A percentile compares a stretch with the other conserved stretches of the same genome.
Evolutionary conservation across 1,140 invertebrate species (phyloP).

Genomic region (Druon quercuslanigerum): DNA sequence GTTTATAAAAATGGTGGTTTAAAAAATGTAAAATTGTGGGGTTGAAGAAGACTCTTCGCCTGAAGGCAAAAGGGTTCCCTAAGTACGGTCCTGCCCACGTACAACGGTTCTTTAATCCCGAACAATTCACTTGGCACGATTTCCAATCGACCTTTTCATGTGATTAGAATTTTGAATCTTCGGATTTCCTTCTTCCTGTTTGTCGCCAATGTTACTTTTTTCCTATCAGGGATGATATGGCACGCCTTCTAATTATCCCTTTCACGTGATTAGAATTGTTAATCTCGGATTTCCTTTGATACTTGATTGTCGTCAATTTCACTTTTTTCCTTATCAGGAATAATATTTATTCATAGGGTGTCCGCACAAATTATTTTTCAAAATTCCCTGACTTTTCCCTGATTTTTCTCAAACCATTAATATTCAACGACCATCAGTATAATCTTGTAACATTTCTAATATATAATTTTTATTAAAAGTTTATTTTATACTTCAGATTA

Average conservation of each 20-base stretch:
- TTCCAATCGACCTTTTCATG: conserved; percentile 37
- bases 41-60: conserved; percentile 9
- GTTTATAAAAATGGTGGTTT: not conserved
- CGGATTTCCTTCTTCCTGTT: conserved; percentile 29
- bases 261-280: conserved; percentile 52
- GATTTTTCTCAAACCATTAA: too few relatives aligned
- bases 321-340: conserved; percentile 35
- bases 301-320: conserved; percentile 43
- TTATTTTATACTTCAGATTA: too few relatives aligned
- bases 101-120: conserved; percentile 25
- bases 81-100: conserved; percentile 24
- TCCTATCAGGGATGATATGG: not conserved
- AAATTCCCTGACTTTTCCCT: too few relatives aligned
- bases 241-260: conserved; percentile 35
- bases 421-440: too few relatives aligned
- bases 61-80: conserved; percentile 12
- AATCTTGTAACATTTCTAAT: too few relatives aligned
- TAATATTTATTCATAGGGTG: too few relatives aligned
- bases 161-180: conserved; percentile 50
- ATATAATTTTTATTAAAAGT: too few relatives aligned
- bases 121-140: conserved; percentile 33
- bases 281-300: conserved; percentile 16
- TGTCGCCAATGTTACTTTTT: conserved; percentile 50
- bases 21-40: conserved; percentile 17
- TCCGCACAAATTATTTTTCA: too few relatives aligned